Conservation (phyloP, 1,140 invertebrate genomes). For the Rhagoletis zephyria region DNA sequence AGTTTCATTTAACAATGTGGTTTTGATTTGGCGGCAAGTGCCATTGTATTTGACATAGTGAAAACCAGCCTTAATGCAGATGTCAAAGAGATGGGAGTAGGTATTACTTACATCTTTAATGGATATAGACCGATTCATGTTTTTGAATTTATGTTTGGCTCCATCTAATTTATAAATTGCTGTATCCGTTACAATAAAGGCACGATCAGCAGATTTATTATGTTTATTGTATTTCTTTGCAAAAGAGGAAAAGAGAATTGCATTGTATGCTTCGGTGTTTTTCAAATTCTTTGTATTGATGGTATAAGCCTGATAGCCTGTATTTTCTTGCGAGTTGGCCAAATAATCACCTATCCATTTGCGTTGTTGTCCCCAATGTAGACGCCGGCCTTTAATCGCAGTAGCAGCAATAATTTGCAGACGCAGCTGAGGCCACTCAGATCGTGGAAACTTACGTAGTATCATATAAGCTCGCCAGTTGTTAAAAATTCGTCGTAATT, state of each 20-base stretch:
- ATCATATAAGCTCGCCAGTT: constrained; percentile 92
- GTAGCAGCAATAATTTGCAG: constrained; percentile 86
- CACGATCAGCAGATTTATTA: constrained; percentile 91
- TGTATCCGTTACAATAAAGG: constrained; percentile 89
- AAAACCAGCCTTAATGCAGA: too few species aligned
- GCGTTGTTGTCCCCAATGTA: constrained; percentile 86
- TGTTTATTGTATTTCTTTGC: constrained; percentile 81
- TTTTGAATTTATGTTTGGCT: constrained; percentile 86
- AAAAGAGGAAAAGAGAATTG: constrained; percentile 79
- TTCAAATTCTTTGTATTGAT: constrained; percentile 81
- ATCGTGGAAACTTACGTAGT: constrained; percentile 83
- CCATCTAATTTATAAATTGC: constrained; percentile 91
- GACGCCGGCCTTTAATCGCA: constrained; percentile 82
- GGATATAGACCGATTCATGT: constrained; percentile 86
- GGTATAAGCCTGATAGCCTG: constrained; percentile 81
- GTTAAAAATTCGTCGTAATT: constrained; percentile 76
- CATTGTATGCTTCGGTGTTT: constrained; percentile 80
- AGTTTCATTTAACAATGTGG: too few species aligned
- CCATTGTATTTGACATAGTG: too few species aligned
- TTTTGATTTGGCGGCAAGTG: too few species aligned
- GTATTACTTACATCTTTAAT: constrained; percentile 81
- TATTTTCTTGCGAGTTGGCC: constrained; percentile 83
- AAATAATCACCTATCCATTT: constrained; percentile 96
- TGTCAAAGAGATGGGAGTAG: too few species aligned
- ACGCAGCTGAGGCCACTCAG: constrained; percentile 90